These are phyloP conservation scores for Scaptomyza cyrtandrae DNA, from an alignment of 2,888 invertebrate species.

Conservation along the genomic window DNA sequence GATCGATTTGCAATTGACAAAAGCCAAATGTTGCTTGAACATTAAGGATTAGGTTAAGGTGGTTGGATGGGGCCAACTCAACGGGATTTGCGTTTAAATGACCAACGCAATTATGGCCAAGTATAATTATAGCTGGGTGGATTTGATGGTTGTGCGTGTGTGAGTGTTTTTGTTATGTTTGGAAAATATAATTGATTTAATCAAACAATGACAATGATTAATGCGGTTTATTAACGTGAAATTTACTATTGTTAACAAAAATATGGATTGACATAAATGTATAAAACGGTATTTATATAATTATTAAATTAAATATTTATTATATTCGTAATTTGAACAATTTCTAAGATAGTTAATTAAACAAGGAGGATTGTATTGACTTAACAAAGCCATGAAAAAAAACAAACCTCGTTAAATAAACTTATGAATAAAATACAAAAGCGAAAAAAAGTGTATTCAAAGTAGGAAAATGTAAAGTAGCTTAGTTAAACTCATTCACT, in stretches of 20 bases:
- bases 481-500: neutral
- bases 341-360: neutral
- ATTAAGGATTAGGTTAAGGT: neutral
- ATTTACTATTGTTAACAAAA: neutral
- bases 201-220: conserved; percentile 62
- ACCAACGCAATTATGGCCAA: conserved; percentile 65
- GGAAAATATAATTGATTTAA: conserved; percentile 61
- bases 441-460: neutral
- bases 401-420: neutral
- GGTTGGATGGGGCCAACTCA: conserved; percentile 13
- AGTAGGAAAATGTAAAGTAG: neutral
- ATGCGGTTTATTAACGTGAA: conserved; percentile 29
- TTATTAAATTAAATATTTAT: conserved; percentile 17
- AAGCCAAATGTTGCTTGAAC: conserved; percentile 42
- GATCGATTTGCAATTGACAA: conserved; percentile 56
- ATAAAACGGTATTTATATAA: neutral
- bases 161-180: conserved; percentile 13
- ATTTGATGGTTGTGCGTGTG: neutral
- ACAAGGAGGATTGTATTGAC: no score
- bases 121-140: conserved; percentile 42
- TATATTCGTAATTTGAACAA: neutral
- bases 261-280: neutral
- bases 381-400: neutral
- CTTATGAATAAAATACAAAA: neutral
- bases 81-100: conserved; percentile 59